Conservation (phyloP, 2,113 vertebrate genomes). For the Cyanoliseus patagonus region DNA sequence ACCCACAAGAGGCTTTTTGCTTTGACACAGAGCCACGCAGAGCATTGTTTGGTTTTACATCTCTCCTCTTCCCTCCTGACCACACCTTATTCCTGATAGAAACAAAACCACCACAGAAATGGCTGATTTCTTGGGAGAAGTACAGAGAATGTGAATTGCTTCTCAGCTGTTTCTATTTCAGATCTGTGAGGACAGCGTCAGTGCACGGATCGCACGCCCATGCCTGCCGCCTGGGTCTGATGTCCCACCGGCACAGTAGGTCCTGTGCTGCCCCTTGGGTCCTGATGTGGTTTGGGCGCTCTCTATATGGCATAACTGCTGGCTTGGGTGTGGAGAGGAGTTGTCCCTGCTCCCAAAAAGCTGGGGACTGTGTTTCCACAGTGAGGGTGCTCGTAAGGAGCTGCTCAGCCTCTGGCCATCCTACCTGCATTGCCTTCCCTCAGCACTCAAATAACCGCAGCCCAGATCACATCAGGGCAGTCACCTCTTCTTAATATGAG, state of each 20-base stretch:
- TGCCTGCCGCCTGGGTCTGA: background rate
- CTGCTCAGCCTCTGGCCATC: too few species aligned
- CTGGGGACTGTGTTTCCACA: background rate
- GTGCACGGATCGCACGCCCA: accelerated
- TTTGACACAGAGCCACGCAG: background rate
- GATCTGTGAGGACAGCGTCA: background rate
- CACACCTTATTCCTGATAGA: background rate
- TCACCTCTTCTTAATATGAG: background rate
- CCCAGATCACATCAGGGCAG: too few species aligned
- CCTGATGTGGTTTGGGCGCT: accelerated
- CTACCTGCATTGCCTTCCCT: background rate
- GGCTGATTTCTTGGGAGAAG: background rate
- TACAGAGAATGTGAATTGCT: background rate
- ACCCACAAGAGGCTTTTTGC: background rate
- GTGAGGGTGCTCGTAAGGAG: background rate
- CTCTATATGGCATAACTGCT: background rate
- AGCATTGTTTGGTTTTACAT: background rate
- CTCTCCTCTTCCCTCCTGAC: background rate
- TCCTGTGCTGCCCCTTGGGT: background rate
- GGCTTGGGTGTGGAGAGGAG: background rate
- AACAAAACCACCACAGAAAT: background rate
- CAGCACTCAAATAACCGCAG: background rate
- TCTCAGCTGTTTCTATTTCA: background rate
- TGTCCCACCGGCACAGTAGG: background rate
- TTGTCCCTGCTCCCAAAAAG: background rate